Evolutionary conservation across 2,888 invertebrate genomes (phyloP).

Genomic region (Ceriagrion tenellum): DNA sequence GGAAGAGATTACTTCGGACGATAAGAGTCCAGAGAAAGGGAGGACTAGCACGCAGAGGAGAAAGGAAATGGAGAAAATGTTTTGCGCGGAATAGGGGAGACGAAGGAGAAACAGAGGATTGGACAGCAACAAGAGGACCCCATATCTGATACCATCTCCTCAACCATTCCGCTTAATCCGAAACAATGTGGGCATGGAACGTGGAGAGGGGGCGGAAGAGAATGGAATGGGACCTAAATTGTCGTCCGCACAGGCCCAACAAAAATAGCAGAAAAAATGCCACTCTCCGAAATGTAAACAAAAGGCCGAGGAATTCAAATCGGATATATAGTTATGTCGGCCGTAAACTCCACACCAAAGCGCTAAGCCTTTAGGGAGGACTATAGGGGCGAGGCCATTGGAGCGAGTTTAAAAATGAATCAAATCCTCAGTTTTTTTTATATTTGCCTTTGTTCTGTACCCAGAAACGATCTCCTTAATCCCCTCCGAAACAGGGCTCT

Average conservation of each 20-base stretch:
- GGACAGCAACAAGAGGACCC: not conserved
- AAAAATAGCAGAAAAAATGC: not conserved
- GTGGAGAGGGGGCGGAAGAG: not conserved
- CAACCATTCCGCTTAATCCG: not conserved
- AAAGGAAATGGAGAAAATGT: not conserved
- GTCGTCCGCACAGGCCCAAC: not conserved
- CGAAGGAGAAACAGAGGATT: not conserved
- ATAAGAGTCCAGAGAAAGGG: no score
- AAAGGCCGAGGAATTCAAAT: not conserved
- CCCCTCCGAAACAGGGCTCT: not conserved
- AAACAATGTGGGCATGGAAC: not conserved
- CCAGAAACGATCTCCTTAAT: not conserved
- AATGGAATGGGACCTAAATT: not conserved
- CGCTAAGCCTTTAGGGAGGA: not conserved
- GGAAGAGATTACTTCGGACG: no score
- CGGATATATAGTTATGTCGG: not conserved
- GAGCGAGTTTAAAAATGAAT: conserved; percentile 25
- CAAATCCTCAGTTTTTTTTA: not conserved
- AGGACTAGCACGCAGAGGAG: no score
- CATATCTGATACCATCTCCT: not conserved
- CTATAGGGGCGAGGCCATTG: not conserved
- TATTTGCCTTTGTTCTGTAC: not conserved
- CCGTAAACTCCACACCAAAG: not conserved
- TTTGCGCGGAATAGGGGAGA: not conserved
- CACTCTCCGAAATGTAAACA: not conserved